Evolutionary conservation across 2,113 vertebrate genomes (phyloP).

Genomic region (Todiramphus saurophagus): DNA sequence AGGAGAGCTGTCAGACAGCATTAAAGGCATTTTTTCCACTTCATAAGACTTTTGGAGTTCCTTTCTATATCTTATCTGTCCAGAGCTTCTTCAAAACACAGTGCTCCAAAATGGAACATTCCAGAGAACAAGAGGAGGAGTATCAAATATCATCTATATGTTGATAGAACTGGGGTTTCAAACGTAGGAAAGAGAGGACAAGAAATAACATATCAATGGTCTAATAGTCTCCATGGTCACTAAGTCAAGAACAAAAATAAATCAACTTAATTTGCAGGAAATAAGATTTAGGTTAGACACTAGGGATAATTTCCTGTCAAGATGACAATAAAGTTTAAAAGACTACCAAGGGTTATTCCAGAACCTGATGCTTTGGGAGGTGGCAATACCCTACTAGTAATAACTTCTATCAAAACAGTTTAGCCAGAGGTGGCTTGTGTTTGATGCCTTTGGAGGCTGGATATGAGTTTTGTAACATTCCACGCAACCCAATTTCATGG

Average conservation of each 20-base stretch:
- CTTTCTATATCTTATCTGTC: not conserved
- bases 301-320: not conserved
- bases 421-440: not conserved
- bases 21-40: not conserved
- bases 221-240: not conserved
- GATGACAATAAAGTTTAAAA: not conserved
- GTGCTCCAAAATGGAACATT: not conserved
- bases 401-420: not conserved
- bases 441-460: not conserved
- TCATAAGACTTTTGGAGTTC: not conserved
- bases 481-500: not conserved
- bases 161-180: not conserved
- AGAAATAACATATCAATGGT: not conserved
- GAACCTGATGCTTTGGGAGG: not conserved
- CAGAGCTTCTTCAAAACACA: not conserved
- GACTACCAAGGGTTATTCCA: not conserved
- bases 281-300: not conserved
- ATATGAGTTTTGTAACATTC: not conserved
- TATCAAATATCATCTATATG: not conserved
- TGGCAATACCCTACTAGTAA: not conserved
- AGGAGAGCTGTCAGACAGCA: not conserved
- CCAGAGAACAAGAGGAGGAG: not conserved
- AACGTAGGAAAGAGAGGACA: not conserved
- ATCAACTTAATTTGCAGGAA: not conserved
- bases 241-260: not conserved